Evolutionary conservation across 2,888 invertebrate species (phyloP).

Genomic region (Amorpha juglandis): DNA sequence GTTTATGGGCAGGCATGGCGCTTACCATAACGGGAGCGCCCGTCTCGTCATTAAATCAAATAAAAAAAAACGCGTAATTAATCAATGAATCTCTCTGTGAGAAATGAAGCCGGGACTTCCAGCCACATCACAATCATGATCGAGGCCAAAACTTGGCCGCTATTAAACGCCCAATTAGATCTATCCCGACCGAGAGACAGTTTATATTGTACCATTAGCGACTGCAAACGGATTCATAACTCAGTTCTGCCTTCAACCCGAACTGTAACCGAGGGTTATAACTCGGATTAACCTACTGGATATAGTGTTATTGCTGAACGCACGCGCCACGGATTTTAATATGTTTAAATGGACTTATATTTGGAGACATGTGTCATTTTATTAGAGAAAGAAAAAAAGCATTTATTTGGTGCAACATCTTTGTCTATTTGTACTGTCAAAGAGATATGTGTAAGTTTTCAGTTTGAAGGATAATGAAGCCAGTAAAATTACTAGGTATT

Average conservation of each 20-base stretch:
- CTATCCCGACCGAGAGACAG: not conserved
- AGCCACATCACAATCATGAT: not conserved
- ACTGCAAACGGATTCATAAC: not conserved
- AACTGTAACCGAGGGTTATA: not conserved
- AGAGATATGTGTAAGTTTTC: too few species aligned
- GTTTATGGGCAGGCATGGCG: too few species aligned
- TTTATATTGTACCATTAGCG: not conserved
- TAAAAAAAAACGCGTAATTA: too few species aligned
- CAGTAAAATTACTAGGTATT: too few species aligned
- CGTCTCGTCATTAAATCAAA: too few species aligned
- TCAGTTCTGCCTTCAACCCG: not conserved
- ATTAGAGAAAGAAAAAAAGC: too few species aligned
- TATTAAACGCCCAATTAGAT: not conserved
- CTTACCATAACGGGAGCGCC: too few species aligned
- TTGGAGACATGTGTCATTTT: slow-evolving; percentile 1
- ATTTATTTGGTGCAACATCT: too few species aligned
- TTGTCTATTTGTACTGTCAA: too few species aligned
- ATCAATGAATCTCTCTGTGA: too few species aligned
- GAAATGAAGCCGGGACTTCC: too few species aligned
- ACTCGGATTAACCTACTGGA: slow-evolving; percentile 7
- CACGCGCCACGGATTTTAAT: slow-evolving; percentile 8
- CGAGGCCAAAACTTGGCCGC: not conserved
- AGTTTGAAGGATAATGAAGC: too few species aligned
- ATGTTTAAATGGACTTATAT: not conserved
- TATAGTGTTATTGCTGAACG: slow-evolving; percentile 6